Percentiles rank a stretch among this genome's conserved stretches.
phyloP scores from a whole-genome alignment of 2,888 invertebrate genomes.

The Matsumyia berberina region DNA sequence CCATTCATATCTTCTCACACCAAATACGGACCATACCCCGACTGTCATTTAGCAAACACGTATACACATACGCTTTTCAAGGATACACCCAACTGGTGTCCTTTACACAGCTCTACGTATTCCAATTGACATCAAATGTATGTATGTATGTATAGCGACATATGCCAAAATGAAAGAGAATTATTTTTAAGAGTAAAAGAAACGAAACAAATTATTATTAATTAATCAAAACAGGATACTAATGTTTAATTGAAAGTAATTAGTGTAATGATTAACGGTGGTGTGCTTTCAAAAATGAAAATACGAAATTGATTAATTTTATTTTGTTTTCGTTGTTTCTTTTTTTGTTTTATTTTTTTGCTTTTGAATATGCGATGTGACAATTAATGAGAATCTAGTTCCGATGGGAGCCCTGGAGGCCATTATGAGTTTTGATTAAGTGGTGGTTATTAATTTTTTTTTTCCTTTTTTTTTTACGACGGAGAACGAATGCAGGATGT shows the following conservation, averaged over 20 bases:
- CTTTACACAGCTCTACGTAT: slow-evolving; percentile 22
- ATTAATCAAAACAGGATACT: slow-evolving; percentile 61
- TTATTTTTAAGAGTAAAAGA: slow-evolving; percentile 19
- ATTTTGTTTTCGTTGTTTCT: slow-evolving; percentile 3
- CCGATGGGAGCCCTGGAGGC: slow-evolving; percentile 13
- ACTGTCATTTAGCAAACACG: background rate
- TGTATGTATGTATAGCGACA: slow-evolving; percentile 55
- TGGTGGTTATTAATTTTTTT: slow-evolving; percentile 48
- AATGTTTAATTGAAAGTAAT: slow-evolving; percentile 68
- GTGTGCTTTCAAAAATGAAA: slow-evolving; percentile 51
- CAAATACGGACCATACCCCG: no score
- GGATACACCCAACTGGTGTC: slow-evolving; percentile 63
- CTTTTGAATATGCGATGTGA: slow-evolving; percentile 23
- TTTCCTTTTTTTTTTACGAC: slow-evolving; percentile 6
- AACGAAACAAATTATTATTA: slow-evolving; percentile 41
- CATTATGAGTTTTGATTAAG: slow-evolving; percentile 50
- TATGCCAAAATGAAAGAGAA: slow-evolving; percentile 20
- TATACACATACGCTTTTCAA: slow-evolving; percentile 35
- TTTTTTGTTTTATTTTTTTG: slow-evolving; percentile 20
- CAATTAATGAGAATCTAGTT: slow-evolving; percentile 50
- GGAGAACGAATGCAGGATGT: slow-evolving; percentile 5
- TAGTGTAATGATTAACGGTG: slow-evolving; percentile 65
- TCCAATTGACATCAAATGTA: slow-evolving; percentile 33
- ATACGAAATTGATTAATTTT: slow-evolving; percentile 46
- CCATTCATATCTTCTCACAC: no score